Percentiles rank a stretch among this genome's conserved stretches.
Evolutionary conservation across 2,797 vertebrate species (phyloP).

Genomic region (Sebastes variabilis): DNA sequence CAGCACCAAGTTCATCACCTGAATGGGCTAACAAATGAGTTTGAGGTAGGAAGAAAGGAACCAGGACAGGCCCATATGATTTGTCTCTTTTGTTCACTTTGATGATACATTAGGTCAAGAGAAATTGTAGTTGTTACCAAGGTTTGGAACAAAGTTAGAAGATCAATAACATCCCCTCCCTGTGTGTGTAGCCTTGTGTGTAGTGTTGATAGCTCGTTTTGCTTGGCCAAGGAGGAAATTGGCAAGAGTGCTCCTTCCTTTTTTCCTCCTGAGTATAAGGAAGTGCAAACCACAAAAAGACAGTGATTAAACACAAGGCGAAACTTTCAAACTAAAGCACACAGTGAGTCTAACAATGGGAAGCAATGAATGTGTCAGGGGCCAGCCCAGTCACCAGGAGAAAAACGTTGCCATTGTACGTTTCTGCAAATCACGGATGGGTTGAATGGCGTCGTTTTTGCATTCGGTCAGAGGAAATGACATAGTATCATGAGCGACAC

Average conservation of each 20-base stretch:
- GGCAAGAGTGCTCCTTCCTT: not conserved
- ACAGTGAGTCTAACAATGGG: not conserved
- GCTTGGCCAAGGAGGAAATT: constrained; percentile 7
- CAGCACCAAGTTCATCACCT: not conserved
- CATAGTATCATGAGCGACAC: not conserved
- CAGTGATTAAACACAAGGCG: constrained; percentile 21
- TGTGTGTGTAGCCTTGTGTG: not conserved
- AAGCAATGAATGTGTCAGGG: not conserved
- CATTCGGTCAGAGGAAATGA: not conserved
- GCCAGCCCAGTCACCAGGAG: not conserved
- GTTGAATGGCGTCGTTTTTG: not conserved
- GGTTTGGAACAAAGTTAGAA: constrained; percentile 12
- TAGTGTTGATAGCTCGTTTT: constrained; percentile 16
- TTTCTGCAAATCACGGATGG: not conserved
- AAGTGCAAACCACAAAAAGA: not conserved
- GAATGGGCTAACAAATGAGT: constrained; percentile 2
- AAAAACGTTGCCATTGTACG: not conserved
- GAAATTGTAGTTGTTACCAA: constrained; percentile 1
- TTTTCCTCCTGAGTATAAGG: not conserved
- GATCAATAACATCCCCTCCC: constrained; percentile 22
- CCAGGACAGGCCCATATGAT: not conserved
- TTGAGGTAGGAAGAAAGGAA: not conserved
- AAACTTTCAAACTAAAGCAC: not conserved
- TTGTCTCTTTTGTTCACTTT: constrained; percentile 3
- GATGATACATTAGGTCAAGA: constrained; percentile 18